A percentile compares a stretch with the other conserved stretches of the same genome.
phyloP scores from a whole-genome alignment of 2,797 vertebrate species.

The Octomys mimax region DNA sequence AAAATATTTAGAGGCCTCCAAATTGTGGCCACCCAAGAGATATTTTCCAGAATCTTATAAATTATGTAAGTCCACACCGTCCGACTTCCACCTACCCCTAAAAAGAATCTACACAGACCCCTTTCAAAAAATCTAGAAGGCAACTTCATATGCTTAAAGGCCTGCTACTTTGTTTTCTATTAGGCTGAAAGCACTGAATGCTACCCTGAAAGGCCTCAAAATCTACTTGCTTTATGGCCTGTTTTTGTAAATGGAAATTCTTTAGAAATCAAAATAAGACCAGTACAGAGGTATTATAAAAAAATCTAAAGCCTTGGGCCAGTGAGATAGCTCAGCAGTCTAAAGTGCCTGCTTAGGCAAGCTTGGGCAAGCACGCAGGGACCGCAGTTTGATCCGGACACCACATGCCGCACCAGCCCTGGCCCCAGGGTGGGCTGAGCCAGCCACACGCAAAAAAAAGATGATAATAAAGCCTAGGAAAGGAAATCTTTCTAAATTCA shows the following conservation, averaged over 20 bases:
- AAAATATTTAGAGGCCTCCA: not conserved
- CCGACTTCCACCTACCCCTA: not conserved
- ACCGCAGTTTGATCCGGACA: too few relatives aligned
- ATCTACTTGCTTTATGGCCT: not conserved
- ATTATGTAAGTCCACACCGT: not conserved
- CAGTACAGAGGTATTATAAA: not conserved
- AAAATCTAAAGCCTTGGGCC: not conserved
- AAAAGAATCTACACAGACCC: not conserved
- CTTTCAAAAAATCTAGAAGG: not conserved
- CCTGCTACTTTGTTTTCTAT: not conserved
- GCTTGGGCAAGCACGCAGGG: too few relatives aligned
- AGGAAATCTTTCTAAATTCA: not conserved
- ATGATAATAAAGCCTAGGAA: not conserved
- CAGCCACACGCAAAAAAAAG: too few relatives aligned
- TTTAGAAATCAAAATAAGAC: conserved; percentile 18
- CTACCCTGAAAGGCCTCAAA: conserved; percentile 29
- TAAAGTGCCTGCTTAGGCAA: too few relatives aligned
- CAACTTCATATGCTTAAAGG: not conserved
- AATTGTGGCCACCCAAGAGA: not conserved
- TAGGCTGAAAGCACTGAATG: conserved; percentile 19
- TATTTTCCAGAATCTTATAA: not conserved
- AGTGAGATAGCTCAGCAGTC: too few relatives aligned
- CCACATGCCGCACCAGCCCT: too few relatives aligned
- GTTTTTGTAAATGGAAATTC: not conserved
- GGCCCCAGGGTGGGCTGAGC: too few relatives aligned